Conservation (phyloP, 2,888 invertebrate species). For the Synanthedon tipuliformis region DNA sequence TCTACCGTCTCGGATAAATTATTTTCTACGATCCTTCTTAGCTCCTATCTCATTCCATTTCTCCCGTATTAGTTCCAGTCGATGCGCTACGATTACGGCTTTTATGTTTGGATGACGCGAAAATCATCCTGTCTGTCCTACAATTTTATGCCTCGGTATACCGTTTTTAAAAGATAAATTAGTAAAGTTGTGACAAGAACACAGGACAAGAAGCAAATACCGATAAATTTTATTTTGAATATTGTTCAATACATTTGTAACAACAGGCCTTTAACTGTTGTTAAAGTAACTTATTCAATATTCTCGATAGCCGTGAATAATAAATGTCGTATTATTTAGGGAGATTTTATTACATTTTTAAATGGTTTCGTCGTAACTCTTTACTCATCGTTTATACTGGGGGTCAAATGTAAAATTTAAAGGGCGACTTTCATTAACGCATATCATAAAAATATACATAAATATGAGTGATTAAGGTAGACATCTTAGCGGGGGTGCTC, state of each 20-base stretch:
- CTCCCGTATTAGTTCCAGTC: constrained; percentile 67
- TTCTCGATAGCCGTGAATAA: constrained; percentile 10
- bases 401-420: constrained; percentile 29
- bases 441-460: constrained; percentile 51
- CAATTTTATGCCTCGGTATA: constrained; percentile 62
- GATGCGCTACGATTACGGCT: constrained; percentile 67
- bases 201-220: constrained; percentile 1
- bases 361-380: constrained; percentile 22
- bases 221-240: too few species aligned
- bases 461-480: constrained; percentile 59
- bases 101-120: constrained; percentile 66
- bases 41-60: constrained; percentile 65
- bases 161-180: constrained; percentile 18
- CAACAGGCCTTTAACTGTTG: too few species aligned
- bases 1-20: constrained; percentile 64
- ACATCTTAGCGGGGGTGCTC: constrained; percentile 40
- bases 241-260: too few species aligned
- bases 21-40: constrained; percentile 65
- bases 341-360: constrained; percentile 20
- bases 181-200: neutral
- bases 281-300: constrained; percentile 11
- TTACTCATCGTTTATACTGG: constrained; percentile 21
- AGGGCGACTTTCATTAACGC: constrained; percentile 45
- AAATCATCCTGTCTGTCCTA: constrained; percentile 59
- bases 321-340: constrained; percentile 17